These are phyloP conservation scores for Corythoichthys intestinalis DNA, from an alignment of 2,113 vertebrate species.

Conservation along the genomic window DNA sequence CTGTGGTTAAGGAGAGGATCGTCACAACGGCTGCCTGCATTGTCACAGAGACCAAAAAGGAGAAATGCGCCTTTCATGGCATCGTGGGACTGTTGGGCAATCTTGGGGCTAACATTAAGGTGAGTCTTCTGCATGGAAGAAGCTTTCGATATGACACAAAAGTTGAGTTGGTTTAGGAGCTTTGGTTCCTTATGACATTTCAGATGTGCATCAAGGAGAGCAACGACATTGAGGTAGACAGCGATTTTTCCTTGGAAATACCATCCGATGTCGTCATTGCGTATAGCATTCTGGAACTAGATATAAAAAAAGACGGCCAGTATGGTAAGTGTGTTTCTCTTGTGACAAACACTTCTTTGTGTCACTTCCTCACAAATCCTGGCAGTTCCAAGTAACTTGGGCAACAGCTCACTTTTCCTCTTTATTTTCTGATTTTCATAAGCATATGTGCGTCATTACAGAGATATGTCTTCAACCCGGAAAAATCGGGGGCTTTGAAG, in stretches of 20 bases:
- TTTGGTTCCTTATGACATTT: background rate
- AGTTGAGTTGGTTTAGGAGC: background rate
- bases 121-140: constrained; percentile 26
- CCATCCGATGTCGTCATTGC: constrained; percentile 81
- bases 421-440: background rate
- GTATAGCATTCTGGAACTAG: constrained; percentile 80
- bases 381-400: background rate
- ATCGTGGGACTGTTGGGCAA: constrained; percentile 54
- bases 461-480: constrained; percentile 79
- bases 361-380: background rate
- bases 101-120: constrained; percentile 67
- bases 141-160: background rate
- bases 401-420: background rate
- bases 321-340: constrained; percentile 75
- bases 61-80: constrained; percentile 66
- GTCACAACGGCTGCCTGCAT: constrained; percentile 77
- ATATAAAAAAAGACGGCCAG: constrained; percentile 74
- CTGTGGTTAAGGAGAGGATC: constrained; percentile 83
- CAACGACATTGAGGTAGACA: constrained; percentile 64
- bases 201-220: constrained; percentile 74
- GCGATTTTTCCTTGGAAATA: constrained; percentile 78
- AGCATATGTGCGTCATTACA: constrained; percentile 45
- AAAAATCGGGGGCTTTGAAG: constrained; percentile 79
- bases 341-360: background rate
- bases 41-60: constrained; percentile 63